Evolutionary conservation across 2,113 vertebrate genomes (phyloP).

Genomic region (Salvator merianae): DNA sequence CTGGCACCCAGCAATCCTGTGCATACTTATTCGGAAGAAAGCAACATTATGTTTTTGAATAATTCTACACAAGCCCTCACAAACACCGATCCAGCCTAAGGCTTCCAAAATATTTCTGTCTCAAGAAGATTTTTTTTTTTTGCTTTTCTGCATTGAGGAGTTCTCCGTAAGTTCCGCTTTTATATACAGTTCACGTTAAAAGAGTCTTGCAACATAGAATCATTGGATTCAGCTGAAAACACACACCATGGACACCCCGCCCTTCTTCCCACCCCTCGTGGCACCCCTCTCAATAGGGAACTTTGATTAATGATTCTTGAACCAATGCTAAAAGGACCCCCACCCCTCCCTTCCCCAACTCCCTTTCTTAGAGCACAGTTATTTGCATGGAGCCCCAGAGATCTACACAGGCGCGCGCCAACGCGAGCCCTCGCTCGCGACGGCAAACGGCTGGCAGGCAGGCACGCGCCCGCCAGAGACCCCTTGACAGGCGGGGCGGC

Average conservation of each 20-base stretch:
- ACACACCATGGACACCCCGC: neutral
- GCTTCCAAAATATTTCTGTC: too few species aligned
- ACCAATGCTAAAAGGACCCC: neutral
- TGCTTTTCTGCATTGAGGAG: neutral
- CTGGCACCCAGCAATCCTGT: neutral
- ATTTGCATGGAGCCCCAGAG: too few species aligned
- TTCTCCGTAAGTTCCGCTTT: neutral
- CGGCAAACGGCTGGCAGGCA: too few species aligned
- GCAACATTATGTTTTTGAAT: neutral
- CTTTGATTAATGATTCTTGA: neutral
- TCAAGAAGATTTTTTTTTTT: too few species aligned
- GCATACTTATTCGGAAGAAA: neutral
- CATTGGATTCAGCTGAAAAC: neutral
- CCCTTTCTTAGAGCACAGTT: too few species aligned
- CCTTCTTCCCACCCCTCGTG: neutral
- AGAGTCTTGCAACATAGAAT: neutral
- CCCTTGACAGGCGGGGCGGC: neutral
- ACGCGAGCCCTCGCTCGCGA: neutral
- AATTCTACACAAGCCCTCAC: neutral
- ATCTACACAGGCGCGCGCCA: neutral
- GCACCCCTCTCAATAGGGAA: too few species aligned
- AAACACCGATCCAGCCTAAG: too few species aligned
- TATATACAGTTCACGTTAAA: neutral
- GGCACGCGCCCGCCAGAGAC: neutral
- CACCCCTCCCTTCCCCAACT: neutral